phyloP scores from a whole-genome alignment of 2,797 vertebrate species.

The Myripristis murdjan region DNA sequence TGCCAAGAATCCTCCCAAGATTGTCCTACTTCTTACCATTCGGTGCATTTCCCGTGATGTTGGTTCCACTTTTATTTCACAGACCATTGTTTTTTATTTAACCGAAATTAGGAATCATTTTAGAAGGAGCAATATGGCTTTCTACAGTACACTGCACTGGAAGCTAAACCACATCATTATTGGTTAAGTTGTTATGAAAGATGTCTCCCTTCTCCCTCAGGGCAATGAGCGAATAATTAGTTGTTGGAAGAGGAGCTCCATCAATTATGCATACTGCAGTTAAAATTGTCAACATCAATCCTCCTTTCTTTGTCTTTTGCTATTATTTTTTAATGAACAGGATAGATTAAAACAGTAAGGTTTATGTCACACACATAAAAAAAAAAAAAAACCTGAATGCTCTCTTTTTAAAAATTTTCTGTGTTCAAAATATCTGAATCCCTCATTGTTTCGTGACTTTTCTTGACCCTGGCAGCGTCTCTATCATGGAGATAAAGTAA shows the following conservation, averaged over 20 bases:
- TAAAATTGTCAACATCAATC: not conserved
- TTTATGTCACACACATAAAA: not conserved
- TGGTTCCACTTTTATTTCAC: constrained; percentile 1
- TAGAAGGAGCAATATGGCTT: not conserved
- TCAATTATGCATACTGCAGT: not conserved
- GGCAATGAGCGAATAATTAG: not conserved
- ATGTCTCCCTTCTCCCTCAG: not conserved
- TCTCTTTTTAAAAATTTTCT: too few relatives aligned
- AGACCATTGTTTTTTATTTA: constrained; percentile 28
- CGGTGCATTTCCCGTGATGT: constrained; percentile 25
- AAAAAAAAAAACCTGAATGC: too few relatives aligned
- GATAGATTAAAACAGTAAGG: not conserved
- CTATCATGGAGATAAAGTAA: too few relatives aligned
- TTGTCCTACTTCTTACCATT: constrained; percentile 49
- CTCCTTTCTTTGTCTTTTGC: not conserved
- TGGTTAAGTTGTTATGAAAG: not conserved
- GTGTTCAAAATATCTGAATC: too few relatives aligned
- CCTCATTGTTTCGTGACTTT: too few relatives aligned
- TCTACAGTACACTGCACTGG: not conserved
- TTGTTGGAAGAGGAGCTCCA: constrained; percentile 3
- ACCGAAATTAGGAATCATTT: not conserved
- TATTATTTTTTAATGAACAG: not conserved
- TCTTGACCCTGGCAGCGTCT: too few relatives aligned
- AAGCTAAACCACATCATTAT: constrained; percentile 1
- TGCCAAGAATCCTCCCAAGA: constrained; percentile 53